A percentile compares a stretch with the other conserved stretches of the same genome.
Evolutionary conservation across 2,113 vertebrate species (phyloP).

Genomic region (Melospiza melodia): DNA sequence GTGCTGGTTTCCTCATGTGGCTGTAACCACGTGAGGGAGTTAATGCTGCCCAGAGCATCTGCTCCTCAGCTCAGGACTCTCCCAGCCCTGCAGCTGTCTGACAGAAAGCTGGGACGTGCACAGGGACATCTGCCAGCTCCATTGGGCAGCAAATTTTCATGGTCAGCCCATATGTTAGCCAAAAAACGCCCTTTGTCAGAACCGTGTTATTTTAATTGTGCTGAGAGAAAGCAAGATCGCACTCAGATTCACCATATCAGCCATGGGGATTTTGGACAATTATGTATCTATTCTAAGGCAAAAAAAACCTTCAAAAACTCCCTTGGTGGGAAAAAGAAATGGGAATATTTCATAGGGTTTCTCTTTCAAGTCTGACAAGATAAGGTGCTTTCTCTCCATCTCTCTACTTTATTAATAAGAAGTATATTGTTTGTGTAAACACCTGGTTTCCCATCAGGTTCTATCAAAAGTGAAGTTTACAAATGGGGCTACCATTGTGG

Average conservation of each 20-base stretch:
- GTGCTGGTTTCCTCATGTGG: background rate
- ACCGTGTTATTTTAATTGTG: background rate
- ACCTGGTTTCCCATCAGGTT: background rate
- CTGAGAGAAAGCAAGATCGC: background rate
- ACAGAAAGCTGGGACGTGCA: background rate
- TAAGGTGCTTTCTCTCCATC: background rate
- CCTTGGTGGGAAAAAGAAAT: background rate
- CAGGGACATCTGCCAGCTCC: background rate
- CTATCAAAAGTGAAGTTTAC: background rate
- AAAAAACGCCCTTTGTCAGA: background rate
- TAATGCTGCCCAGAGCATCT: constrained; percentile 48
- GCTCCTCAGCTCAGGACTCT: background rate
- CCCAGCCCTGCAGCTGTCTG: constrained; percentile 29
- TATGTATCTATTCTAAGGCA: background rate
- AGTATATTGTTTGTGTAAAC: background rate
- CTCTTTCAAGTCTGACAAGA: background rate
- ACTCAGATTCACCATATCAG: background rate
- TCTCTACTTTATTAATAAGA: background rate
- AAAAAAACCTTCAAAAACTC: background rate
- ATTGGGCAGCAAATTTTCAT: background rate
- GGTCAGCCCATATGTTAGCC: background rate
- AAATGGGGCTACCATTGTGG: background rate
- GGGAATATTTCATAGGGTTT: background rate
- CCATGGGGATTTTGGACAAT: background rate
- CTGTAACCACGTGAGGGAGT: constrained; percentile 37